These are phyloP conservation scores for Ochotona curzoniae DNA, from an alignment of 2,113 vertebrate species.

Conservation along the genomic window DNA sequence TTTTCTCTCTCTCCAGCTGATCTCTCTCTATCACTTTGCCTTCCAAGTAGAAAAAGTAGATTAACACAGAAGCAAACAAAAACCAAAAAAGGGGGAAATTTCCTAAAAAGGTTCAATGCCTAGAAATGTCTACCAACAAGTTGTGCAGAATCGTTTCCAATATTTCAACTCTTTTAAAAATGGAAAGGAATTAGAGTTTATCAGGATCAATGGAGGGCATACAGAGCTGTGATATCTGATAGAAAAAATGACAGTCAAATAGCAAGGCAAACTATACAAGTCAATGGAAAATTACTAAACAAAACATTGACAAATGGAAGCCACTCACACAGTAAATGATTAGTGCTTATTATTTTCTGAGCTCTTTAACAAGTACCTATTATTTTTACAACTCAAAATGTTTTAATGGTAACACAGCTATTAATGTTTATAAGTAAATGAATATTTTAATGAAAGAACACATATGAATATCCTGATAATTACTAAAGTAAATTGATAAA, in stretches of 20 bases:
- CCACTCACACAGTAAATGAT: not conserved
- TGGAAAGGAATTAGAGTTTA: slow-evolving; percentile 21
- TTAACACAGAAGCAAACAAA: not conserved
- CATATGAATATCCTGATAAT: not conserved
- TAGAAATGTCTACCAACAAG: not conserved
- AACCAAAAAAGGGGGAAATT: not conserved
- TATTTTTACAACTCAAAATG: not conserved
- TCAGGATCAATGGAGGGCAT: slow-evolving; percentile 1
- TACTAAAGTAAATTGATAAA: not conserved
- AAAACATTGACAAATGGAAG: slow-evolving; percentile 42
- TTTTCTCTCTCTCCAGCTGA: too few relatives aligned
- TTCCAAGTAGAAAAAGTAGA: too few relatives aligned
- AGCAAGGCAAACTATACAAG: slow-evolving; percentile 18
- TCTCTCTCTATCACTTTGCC: too few relatives aligned
- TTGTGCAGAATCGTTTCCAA: slow-evolving; percentile 12
- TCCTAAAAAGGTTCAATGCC: not conserved
- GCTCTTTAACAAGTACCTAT: not conserved
- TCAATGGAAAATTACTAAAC: not conserved
- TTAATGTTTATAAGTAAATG: not conserved
- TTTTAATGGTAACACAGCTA: not conserved
- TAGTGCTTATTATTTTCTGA: not conserved
- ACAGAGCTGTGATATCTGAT: not conserved
- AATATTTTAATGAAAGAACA: not conserved
- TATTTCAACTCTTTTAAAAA: slow-evolving; percentile 34
- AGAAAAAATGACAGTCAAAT: slow-evolving; percentile 24